Evolutionary conservation across 2,113 vertebrate genomes (phyloP), one percentile per base, ranked within the genome.

Genomic region (Otus sunia): DNA sequence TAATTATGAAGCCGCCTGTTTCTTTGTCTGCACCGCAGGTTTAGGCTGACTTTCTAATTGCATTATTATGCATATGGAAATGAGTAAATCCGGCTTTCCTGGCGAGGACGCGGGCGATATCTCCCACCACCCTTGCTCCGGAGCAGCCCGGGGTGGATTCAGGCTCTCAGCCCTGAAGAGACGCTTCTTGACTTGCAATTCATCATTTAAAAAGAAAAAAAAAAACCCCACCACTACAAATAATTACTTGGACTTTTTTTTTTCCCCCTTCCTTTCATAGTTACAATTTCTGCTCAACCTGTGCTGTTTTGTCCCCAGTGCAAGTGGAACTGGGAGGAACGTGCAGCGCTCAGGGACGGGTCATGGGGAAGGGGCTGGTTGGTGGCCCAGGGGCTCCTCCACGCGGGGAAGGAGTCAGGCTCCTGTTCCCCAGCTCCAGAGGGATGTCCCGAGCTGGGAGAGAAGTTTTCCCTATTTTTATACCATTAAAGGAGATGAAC

Each of bases 1-100:
- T 73, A 71, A 88, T 91, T 69, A 71, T 4, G 21, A 17, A 68
- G 81, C 76, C 2, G 45, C 30, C 1, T 0, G n/a, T 50, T 76
- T 8, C 93, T 83, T 90, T 82, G 93, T 91, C 89, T 95, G 87
- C 56, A 4, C 36, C 6, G 16, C 68, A 67, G 64, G 75, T 83
- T 92, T 13, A 22, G 85, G 56, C 71, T 75, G 59, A 62, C 34
- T 92, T 45, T 29, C 21, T 75, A 41, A 91, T 82, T 41, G 66
- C 92, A 13, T 82, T 68, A 84, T 87, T 56, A 68, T 56, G 80
- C 71, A 6, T 17, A 55, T 39, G 86, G 55, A 78, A 78, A 91
- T 78, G 34, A 92, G 50, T 15, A 37, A 66, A 43, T 62, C 37
- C 45, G 49, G 19, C 16, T 92, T 71, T 81, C 18, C 49, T 22